Base-by-base conservation (phyloP, 2,113 vertebrate species). In the Nycticryphes semicollaris region DNA sequence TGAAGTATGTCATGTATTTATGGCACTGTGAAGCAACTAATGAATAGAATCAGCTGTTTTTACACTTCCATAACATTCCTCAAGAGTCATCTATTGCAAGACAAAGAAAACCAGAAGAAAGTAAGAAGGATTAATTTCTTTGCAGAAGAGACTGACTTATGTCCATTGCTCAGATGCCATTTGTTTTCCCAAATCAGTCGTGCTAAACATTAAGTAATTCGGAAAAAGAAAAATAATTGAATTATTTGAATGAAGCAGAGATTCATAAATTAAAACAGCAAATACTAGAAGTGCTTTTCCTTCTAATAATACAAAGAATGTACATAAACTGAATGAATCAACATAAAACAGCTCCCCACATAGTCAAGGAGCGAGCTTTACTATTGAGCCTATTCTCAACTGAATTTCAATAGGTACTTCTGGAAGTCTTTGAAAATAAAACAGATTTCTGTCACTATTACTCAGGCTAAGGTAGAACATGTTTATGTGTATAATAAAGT, bases 261-360 rank as follows among this genome's bases (percentile, higher is more conserved):
- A 89, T 23, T 81, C 64, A 64, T 7, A 67, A 88, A 74, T 4
- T 4, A 66, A 31, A 74, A 69, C 4, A 62, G 35, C 45, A 90
- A 95, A 77, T 25, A 90, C 21, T 3, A 77, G 18, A 78, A 90
- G 43, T 53, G 18, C 21, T 53, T 51, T 47, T 72, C 85, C 28
- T 86, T 93, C n/a, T 70, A 30, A 30, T 39, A 84, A 35, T 59
- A 86, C n/a, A 84, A 81, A 91, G 66, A 88, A 81, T 24, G 43
- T 30, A 79, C 37, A 24, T 56, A 78, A 81, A 19, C 43, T 47
- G n/a, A 75, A 91, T 21, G 10, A 89, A 70, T 72, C 51, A 72
- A 43, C 0, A 12, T 63, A 75, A 39, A 93, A 33, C 43, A 66
- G 37, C 22, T 87, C 24, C 51, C 48, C 54, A 31, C 5, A 47